Conservation (phyloP, 2,888 invertebrate species). For the Caenorhabditis japonica region DNA sequence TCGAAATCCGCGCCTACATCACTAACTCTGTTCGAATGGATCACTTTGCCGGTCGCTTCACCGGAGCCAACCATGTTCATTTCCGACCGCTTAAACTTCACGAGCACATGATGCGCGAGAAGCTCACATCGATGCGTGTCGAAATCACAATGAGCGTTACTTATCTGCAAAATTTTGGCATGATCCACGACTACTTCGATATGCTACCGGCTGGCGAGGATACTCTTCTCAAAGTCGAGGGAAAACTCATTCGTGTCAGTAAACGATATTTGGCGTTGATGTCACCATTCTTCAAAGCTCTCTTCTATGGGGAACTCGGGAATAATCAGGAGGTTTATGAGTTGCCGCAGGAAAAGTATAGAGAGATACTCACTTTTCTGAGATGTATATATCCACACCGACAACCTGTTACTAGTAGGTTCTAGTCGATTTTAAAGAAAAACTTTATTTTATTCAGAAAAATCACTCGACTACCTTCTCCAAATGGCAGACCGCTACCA, state of each 20-base stretch:
- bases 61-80: constrained; percentile 20
- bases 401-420: constrained; percentile 30
- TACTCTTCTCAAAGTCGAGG: constrained; percentile 20
- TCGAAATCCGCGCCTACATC: constrained; percentile 29
- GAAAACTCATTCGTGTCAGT: constrained; percentile 15
- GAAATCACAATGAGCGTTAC: constrained; percentile 16
- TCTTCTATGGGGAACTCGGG: constrained; percentile 24
- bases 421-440: neutral
- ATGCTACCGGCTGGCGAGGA: constrained; percentile 10
- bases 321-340: constrained; percentile 10
- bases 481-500: constrained; percentile 35
- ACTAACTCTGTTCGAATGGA: constrained; percentile 28
- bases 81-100: constrained; percentile 22
- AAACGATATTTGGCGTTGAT: constrained; percentile 29
- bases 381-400: constrained; percentile 34
- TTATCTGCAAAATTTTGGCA: constrained; percentile 11
- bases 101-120: constrained; percentile 25
- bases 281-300: constrained; percentile 36
- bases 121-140: constrained; percentile 6
- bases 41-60: constrained; percentile 14
- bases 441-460: constrained; percentile 14
- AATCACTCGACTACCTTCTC: constrained; percentile 27
- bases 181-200: constrained; percentile 36
- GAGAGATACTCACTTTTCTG: constrained; percentile 25
- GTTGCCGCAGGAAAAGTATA: constrained; percentile 30